phyloP scores from a whole-genome alignment of 2,888 invertebrate genomes.

The Hyposoter didymator region DNA sequence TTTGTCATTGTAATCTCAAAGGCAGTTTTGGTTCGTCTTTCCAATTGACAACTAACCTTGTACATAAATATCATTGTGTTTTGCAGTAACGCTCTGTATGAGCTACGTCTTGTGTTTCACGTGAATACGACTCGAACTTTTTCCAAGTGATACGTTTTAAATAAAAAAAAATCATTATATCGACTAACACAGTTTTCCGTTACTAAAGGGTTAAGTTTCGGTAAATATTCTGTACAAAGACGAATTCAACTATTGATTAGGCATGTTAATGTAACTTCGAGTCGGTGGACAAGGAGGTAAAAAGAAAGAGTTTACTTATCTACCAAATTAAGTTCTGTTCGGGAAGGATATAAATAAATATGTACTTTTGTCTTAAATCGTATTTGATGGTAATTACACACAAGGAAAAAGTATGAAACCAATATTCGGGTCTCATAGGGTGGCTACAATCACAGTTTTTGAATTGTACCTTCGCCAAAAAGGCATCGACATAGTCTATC shows the following conservation, averaged over 20 bases:
- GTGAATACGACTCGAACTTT: background rate
- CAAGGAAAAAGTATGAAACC: constrained; percentile 24
- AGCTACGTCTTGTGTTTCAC: constrained; percentile 31
- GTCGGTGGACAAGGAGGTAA: background rate
- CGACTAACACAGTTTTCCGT: background rate
- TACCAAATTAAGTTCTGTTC: background rate
- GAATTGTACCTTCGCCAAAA: constrained; percentile 91
- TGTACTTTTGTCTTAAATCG: background rate
- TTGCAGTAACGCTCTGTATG: constrained; percentile 64
- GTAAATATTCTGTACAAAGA: background rate
- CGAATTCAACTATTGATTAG: background rate
- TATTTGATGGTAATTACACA: background rate
- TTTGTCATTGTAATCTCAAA: background rate
- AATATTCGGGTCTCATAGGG: constrained; percentile 12
- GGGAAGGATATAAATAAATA: background rate
- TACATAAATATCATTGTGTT: constrained; percentile 65
- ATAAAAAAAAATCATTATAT: background rate
- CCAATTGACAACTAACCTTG: constrained; percentile 55
- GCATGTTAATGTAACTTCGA: background rate
- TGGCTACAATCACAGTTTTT: constrained; percentile 80
- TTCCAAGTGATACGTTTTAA: constrained; percentile 9
- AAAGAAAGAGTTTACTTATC: background rate
- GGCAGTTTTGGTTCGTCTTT: constrained; percentile 37
- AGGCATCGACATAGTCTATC: constrained; percentile 94
- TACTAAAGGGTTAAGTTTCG: background rate